These are phyloP conservation scores for Teleogryllus occipitalis DNA, from an alignment of 1,140 invertebrate genomes.

Conservation along the genomic window DNA sequence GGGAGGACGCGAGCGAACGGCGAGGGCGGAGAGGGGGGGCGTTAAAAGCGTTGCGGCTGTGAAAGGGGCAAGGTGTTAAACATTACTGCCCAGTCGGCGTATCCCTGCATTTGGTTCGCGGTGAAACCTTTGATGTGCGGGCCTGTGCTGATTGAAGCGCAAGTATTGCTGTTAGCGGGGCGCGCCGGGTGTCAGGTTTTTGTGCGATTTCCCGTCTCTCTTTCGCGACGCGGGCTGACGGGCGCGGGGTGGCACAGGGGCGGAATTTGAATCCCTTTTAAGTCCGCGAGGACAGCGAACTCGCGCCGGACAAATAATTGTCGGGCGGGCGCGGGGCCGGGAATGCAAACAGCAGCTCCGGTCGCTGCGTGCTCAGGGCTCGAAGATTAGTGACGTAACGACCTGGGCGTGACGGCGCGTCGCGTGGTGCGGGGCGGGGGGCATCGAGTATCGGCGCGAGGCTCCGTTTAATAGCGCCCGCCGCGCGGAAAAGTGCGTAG, in stretches of 20 bases:
- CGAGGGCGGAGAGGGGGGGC: too few relatives aligned
- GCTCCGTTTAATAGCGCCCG: too few relatives aligned
- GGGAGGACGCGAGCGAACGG: neutral
- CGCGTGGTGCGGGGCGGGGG: neutral
- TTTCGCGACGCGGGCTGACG: neutral
- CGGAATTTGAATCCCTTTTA: neutral
- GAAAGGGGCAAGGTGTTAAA: constrained; percentile 3
- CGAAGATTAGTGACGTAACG: neutral
- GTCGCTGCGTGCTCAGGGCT: neutral
- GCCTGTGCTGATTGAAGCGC: neutral
- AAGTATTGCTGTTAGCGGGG: neutral
- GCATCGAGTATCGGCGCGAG: neutral
- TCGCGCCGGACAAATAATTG: neutral
- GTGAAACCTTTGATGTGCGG: neutral
- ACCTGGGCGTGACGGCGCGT: too few relatives aligned
- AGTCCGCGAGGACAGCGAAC: neutral
- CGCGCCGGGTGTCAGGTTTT: neutral
- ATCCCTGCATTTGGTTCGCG: neutral
- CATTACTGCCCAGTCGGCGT: neutral
- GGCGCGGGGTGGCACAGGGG: too few relatives aligned
- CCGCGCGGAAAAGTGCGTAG: too few relatives aligned
- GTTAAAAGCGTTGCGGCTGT: neutral
- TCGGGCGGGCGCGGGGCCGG: neutral
- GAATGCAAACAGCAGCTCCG: neutral
- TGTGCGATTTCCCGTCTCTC: neutral